phyloP scores from a whole-genome alignment of 2,888 invertebrate genomes.

The Nymphalis urticae region DNA sequence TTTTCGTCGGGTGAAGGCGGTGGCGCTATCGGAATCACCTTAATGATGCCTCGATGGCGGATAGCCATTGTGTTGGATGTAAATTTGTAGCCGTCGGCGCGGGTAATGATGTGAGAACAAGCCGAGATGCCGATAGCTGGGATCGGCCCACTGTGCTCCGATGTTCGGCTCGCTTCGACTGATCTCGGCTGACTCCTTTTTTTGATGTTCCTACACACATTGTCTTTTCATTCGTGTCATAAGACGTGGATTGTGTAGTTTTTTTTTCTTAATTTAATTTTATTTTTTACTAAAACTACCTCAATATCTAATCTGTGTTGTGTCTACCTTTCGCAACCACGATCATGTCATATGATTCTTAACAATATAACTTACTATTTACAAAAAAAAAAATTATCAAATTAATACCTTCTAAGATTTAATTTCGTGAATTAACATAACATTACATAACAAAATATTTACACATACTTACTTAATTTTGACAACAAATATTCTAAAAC shows the following conservation, averaged over 20 bases:
- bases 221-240: conserved; percentile 34
- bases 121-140: conserved; percentile 70
- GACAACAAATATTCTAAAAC: too few relatives aligned
- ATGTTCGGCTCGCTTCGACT: conserved; percentile 28
- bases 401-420: conserved; percentile 32
- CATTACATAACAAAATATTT: too few relatives aligned
- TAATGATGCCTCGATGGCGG: conserved; percentile 82
- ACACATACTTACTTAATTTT: too few relatives aligned
- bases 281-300: not conserved
- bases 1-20: conserved; percentile 54
- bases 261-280: not conserved
- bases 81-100: conserved; percentile 82
- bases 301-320: not conserved
- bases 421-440: conserved; percentile 30
- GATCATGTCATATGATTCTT: not conserved
- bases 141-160: conserved; percentile 34
- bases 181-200: conserved; percentile 31
- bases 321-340: not conserved
- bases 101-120: conserved; percentile 83
- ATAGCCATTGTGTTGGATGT: conserved; percentile 82
- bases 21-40: conserved; percentile 82
- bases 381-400: conserved; percentile 16
- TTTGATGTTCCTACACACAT: conserved; percentile 35
- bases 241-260: conserved; percentile 13
- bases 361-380: not conserved